phyloP scores from a whole-genome alignment of 2,888 invertebrate genomes.

The Meliscaeva auricollis region DNA sequence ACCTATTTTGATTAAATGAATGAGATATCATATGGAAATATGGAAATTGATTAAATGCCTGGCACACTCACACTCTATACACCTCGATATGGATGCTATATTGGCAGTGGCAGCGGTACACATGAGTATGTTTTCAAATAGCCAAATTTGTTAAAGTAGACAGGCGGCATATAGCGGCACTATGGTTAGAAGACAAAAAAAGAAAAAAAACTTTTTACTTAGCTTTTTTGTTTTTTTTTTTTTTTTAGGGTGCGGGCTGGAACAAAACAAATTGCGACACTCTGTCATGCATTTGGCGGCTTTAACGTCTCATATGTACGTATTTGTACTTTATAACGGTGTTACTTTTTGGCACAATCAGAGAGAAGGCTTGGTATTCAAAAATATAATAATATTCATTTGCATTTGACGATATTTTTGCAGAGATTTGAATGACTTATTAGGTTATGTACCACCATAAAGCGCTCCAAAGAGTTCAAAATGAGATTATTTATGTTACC shows the following conservation, averaged over 20 bases:
- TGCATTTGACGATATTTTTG: constrained; percentile 44
- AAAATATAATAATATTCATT: constrained; percentile 51
- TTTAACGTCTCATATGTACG: not conserved
- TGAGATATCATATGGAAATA: constrained; percentile 72
- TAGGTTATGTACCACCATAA: not conserved
- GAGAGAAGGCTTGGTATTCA: constrained; percentile 49
- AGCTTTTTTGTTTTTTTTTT: constrained; percentile 21
- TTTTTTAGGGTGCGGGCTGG: constrained; percentile 55
- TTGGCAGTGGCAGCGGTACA: not conserved
- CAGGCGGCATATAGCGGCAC: not conserved
- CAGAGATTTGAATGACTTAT: constrained; percentile 42
- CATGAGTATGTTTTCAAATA: constrained; percentile 34
- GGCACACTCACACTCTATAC: constrained; percentile 18
- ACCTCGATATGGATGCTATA: not conserved
- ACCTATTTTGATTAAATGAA: constrained; percentile 71
- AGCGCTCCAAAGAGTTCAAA: no score
- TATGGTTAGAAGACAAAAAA: not conserved
- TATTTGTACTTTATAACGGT: not conserved
- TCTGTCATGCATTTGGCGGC: constrained; percentile 48
- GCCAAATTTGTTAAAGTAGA: constrained; percentile 54
- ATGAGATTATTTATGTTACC: no score
- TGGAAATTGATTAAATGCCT: constrained; percentile 73
- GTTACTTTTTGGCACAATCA: constrained; percentile 27
- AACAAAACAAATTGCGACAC: constrained; percentile 67
- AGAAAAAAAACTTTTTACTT: constrained; percentile 1